Percentiles rank a stretch among this genome's conserved stretches.
phyloP scores from a whole-genome alignment of 2,797 vertebrate species.

The Vultur gryphus region DNA sequence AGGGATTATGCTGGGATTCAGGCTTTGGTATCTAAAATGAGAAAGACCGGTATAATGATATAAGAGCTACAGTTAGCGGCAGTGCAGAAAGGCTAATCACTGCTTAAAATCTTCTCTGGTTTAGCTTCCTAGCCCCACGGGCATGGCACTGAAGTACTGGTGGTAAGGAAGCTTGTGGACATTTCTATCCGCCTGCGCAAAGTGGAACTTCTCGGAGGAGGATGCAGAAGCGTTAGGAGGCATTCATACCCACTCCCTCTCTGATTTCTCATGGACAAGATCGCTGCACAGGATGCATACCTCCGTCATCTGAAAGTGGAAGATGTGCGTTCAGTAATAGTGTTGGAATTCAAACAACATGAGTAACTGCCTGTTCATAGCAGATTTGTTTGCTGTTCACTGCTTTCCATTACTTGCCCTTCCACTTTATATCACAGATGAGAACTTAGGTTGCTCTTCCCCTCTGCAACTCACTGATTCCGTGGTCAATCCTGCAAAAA shows the following conservation, averaged over 20 bases:
- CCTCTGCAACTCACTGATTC: background rate
- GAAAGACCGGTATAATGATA: background rate
- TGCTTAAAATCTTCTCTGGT: background rate
- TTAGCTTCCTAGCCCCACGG: background rate
- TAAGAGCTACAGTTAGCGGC: background rate
- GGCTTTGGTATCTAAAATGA: constrained; percentile 71
- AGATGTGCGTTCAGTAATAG: background rate
- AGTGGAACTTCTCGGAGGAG: background rate
- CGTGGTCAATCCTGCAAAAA: background rate
- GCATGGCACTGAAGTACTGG: background rate
- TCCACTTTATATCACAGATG: background rate
- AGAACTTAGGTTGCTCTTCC: background rate
- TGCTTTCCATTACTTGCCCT: background rate
- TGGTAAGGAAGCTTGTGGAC: background rate
- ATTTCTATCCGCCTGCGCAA: background rate
- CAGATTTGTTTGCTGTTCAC: background rate
- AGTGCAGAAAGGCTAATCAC: background rate
- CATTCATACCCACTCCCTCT: background rate
- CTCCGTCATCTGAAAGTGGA: background rate
- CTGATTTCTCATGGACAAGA: background rate
- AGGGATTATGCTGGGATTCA: constrained; percentile 76
- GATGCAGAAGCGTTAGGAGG: background rate
- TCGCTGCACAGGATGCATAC: background rate
- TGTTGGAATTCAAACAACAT: background rate
- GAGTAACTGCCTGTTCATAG: background rate